These are phyloP conservation scores for Ochotona princeps DNA, from an alignment of 2,113 vertebrate genomes.

Conservation along the genomic window DNA sequence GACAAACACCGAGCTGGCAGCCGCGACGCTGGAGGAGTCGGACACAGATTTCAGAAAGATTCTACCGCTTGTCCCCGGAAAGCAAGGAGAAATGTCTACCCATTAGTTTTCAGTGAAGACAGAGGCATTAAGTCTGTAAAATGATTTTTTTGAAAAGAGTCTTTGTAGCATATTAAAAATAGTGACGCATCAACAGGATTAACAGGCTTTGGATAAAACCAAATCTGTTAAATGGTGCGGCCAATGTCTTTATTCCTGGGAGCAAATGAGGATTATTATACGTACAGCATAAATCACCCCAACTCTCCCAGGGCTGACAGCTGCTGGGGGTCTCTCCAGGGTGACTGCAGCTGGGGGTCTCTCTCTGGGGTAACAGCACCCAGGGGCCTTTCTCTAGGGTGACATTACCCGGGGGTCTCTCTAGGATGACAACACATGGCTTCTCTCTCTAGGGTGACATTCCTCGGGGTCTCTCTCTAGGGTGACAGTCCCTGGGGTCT, in stretches of 20 bases:
- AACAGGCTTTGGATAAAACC: not conserved
- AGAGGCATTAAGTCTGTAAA: not conserved
- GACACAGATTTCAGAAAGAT: conserved; percentile 36
- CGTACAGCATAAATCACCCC: too few species aligned
- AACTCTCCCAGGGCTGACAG: too few species aligned
- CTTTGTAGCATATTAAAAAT: conserved; percentile 17
- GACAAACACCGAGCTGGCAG: conserved; percentile 20
- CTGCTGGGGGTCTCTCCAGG: too few species aligned
- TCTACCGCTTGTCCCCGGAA: not conserved
- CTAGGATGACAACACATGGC: too few species aligned
- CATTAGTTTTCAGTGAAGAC: conserved; percentile 13
- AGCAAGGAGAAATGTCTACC: not conserved
- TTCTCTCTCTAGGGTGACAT: too few species aligned
- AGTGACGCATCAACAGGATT: not conserved
- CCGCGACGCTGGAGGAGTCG: not conserved
- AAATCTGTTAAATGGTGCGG: not conserved
- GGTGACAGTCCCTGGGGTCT: too few species aligned
- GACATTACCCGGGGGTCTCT: too few species aligned
- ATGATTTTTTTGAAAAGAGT: not conserved
- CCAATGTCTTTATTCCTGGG: not conserved
- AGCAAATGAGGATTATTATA: rapidly evolving
- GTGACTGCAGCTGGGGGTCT: too few species aligned
- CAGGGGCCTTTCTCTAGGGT: too few species aligned
- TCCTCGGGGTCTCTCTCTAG: too few species aligned
- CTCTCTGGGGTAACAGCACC: too few species aligned